phyloP scores from a whole-genome alignment of 2,113 vertebrate genomes.

The Paedocypris sp. region DNA sequence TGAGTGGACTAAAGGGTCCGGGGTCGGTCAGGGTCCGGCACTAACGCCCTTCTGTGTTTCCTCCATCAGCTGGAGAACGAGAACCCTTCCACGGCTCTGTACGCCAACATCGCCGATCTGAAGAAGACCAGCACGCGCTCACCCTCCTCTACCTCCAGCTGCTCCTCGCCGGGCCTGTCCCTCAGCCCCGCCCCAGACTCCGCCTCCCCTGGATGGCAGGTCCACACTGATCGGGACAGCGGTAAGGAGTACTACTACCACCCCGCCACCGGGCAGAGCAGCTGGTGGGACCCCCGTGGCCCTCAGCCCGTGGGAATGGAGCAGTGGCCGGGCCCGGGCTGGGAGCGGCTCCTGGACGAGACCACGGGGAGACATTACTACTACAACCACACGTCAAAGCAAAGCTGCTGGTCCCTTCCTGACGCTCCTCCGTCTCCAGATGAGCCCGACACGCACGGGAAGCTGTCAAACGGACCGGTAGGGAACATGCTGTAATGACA shows the following conservation, averaged over 20 bases:
- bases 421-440: constrained; percentile 1
- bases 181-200: constrained; percentile 30
- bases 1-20: no score
- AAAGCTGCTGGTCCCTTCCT: constrained; percentile 67
- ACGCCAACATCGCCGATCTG: constrained; percentile 66
- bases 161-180: not conserved
- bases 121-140: constrained; percentile 27
- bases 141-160: not conserved
- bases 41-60: not conserved
- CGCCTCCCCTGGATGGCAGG: constrained; percentile 60
- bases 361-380: constrained; percentile 66
- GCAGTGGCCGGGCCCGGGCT: constrained; percentile 44
- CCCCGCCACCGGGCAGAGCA: constrained; percentile 61
- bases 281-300: constrained; percentile 61
- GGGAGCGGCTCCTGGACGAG: constrained; percentile 69
- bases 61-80: constrained; percentile 28
- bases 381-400: constrained; percentile 66
- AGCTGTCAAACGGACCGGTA: constrained; percentile 38
- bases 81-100: constrained; percentile 50
- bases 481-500: not conserved
- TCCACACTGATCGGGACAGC: constrained; percentile 62
- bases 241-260: constrained; percentile 74
- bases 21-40: no score
- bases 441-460: not conserved
- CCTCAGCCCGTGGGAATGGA: constrained; percentile 41